These are phyloP conservation scores for Ibidorhyncha struthersii DNA, from an alignment of 2,113 vertebrate genomes.

Conservation along the genomic window DNA sequence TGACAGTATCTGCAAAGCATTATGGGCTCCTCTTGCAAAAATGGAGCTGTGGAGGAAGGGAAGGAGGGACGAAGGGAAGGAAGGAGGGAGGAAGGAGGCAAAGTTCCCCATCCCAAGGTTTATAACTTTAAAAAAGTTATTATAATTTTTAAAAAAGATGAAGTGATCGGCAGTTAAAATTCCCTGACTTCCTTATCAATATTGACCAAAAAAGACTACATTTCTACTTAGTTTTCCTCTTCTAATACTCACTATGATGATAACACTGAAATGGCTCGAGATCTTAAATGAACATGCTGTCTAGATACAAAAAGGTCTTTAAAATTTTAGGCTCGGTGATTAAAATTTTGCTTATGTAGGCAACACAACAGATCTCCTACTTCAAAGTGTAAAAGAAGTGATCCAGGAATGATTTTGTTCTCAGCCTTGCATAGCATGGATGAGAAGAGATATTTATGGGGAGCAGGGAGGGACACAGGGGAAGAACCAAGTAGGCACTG, in stretches of 20 bases:
- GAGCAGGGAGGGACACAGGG: neutral
- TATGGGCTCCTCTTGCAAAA: neutral
- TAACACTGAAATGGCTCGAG: neutral
- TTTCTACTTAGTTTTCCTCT: neutral
- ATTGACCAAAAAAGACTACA: neutral
- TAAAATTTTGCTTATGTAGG: neutral
- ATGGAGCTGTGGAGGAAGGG: neutral
- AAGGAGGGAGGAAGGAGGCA: neutral
- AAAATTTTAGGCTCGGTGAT: neutral
- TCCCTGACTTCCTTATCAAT: neutral
- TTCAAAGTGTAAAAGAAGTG: neutral
- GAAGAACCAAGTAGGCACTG: neutral
- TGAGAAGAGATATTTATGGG: neutral
- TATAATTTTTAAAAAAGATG: neutral
- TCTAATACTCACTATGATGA: neutral
- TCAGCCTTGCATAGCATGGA: neutral
- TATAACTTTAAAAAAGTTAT: neutral
- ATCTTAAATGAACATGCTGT: neutral
- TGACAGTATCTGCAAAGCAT: neutral
- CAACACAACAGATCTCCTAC: neutral
- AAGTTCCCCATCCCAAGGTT: neutral
- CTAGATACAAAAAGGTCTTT: neutral
- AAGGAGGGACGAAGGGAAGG: neutral
- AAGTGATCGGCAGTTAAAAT: neutral
- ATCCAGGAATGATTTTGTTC: neutral